Evolutionary conservation across 2,113 vertebrate species (phyloP).

Genomic region (Patagioenas fasciata): DNA sequence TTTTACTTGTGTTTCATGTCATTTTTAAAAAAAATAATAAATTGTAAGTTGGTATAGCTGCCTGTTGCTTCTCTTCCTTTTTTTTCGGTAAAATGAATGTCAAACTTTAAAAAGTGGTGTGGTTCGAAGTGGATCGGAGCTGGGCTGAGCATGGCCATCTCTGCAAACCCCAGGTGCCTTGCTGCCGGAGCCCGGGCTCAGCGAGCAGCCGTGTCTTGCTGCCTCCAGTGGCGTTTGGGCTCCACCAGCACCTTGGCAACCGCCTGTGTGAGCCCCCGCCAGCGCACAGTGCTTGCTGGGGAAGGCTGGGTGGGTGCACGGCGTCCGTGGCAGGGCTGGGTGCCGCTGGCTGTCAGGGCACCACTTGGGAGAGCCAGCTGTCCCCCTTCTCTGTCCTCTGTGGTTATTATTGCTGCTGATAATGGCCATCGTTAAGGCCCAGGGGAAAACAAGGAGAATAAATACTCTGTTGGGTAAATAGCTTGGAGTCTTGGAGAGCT

Average conservation of each 20-base stretch:
- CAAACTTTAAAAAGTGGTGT: not conserved
- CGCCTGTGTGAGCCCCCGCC: accelerated
- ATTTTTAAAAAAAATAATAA: conserved; percentile 83
- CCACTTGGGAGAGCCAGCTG: not conserved
- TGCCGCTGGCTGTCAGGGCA: not conserved
- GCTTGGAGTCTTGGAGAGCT: not conserved
- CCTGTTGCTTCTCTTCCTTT: conserved; percentile 63
- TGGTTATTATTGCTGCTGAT: not conserved
- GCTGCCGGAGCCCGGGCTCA: not conserved
- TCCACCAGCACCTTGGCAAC: not conserved
- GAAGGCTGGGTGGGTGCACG: too few species aligned
- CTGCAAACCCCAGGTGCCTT: not conserved
- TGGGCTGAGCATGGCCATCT: not conserved
- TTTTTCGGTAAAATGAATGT: conserved; percentile 60
- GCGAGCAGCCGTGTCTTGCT: not conserved
- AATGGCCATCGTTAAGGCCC: not conserved
- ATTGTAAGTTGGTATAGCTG: conserved; percentile 84
- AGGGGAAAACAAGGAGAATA: not conserved
- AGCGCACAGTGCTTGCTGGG: not conserved
- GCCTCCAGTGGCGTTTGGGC: not conserved
- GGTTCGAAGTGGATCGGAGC: conserved; percentile 20
- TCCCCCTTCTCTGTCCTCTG: not conserved
- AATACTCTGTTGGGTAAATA: conserved; percentile 10
- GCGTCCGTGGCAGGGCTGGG: not conserved
- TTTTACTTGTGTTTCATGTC: conserved; percentile 88